These are phyloP conservation scores for Gryllus longicercus DNA, from an alignment of 2,888 invertebrate species.

Conservation along the genomic window DNA sequence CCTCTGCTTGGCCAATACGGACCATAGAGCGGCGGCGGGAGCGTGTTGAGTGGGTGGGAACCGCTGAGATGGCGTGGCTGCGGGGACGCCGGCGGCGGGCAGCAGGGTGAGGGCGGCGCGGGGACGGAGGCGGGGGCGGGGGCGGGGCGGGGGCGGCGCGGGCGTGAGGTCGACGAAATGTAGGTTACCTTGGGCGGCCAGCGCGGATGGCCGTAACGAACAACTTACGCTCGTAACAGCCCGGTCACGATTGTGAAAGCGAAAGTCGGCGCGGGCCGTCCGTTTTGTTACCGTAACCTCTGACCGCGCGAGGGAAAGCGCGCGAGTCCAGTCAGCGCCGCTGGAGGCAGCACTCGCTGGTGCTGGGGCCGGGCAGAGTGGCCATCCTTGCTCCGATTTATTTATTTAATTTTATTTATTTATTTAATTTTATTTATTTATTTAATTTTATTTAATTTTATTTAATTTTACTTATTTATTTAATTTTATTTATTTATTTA, in stretches of 20 bases:
- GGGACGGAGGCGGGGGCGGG: too few species aligned
- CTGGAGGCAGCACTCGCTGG: not conserved
- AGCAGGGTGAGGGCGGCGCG: not conserved
- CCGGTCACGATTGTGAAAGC: not conserved
- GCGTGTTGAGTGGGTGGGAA: not conserved
- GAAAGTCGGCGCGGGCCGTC: not conserved
- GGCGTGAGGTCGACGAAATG: not conserved
- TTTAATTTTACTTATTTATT: too few species aligned
- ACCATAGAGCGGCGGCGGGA: too few species aligned
- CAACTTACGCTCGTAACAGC: not conserved
- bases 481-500: too few species aligned
- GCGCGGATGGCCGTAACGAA: constrained; percentile 6
- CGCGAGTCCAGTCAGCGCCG: not conserved
- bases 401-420: too few species aligned
- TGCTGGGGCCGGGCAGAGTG: not conserved
- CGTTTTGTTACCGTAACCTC: constrained; percentile 17
- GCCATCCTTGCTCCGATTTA: not conserved
- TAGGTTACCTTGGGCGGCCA: not conserved
- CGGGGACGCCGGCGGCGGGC: not conserved
- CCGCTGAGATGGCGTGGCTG: not conserved
- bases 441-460: too few species aligned
- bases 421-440: too few species aligned
- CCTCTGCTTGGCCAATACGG: too few species aligned
- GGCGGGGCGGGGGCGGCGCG: not conserved
- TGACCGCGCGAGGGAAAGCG: constrained; percentile 3